Evolutionary conservation across 2,888 invertebrate genomes (phyloP), one percentile per base, ranked within the genome.

Genomic region (Caenorhabditis macrosperma): DNA sequence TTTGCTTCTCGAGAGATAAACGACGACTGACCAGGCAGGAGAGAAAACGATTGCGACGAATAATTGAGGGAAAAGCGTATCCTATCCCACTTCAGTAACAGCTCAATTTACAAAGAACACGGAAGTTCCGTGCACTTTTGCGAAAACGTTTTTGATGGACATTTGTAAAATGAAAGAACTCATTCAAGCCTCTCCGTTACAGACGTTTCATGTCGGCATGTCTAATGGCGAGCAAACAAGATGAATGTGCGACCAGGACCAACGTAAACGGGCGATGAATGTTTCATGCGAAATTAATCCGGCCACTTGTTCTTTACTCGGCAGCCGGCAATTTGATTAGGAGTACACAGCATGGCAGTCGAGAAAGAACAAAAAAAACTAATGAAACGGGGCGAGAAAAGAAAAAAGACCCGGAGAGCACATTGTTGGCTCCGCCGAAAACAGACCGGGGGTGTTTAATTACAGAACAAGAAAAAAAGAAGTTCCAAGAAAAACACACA

Each of bases 361-460:
- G 2, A 22, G 7, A 48, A 22, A 48, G 22, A 24, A 24, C 5
- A 48, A 24, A 24, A 48, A 15, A 1, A 48, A 15, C 46, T 20
- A 22, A 22, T 24, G 46, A 7, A 17, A n/a, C 17, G 20, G 46
- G 5, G 17, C 6, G 15, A 24, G 48, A 48, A 48, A 24, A 48
- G 17, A 15, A 15, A n/a, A 52, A 28, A 28, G 28, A 48, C 22
- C 12, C 15, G 38, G 15, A 12, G 5, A 9, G 9, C 38, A 38
- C 38, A 38, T 9, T 38, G 6, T 38, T 9, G 38, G 3, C 44
- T 5, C n/a, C 44, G 20, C 44, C 4, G 3, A 44, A 44, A 44
- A 44, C 54, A 30, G 66, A 55, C 55, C 38, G 52, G 46, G 28
- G 57, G 57, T 57, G 48, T 67, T 67, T 57, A 57, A 67, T 67